Conservation (phyloP, 2,888 invertebrate genomes). For the Drosophila gaucha region DNA sequence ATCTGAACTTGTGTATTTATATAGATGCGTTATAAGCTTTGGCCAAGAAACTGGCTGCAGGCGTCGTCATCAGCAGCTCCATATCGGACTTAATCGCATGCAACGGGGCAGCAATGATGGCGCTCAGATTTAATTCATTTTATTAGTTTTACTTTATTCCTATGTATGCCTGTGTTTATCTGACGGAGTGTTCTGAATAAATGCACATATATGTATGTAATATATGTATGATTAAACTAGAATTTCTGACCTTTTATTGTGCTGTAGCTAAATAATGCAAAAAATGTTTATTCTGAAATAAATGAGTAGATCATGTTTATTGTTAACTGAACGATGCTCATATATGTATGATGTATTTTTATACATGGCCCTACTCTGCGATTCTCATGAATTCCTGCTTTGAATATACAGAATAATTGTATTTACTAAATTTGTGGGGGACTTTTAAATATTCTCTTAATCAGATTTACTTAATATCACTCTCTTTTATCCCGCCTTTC, state of each 20-base stretch:
- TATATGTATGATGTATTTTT: too few species aligned
- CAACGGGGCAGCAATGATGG: background rate
- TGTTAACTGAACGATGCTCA: too few species aligned
- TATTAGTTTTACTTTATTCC: conserved; percentile 42
- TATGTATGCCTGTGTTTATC: conserved; percentile 55
- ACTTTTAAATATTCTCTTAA: too few species aligned
- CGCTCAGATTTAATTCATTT: conserved; percentile 30
- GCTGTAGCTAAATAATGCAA: too few species aligned
- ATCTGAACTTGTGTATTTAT: conserved; percentile 34
- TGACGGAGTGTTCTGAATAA: conserved; percentile 66
- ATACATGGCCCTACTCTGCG: too few species aligned
- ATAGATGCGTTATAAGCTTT: conserved; percentile 65
- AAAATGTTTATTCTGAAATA: too few species aligned
- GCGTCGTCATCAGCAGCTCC: conserved; percentile 9
- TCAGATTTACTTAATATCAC: too few species aligned
- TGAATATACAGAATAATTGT: too few species aligned
- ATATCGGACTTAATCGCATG: conserved; percentile 4
- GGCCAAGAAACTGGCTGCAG: conserved; percentile 13
- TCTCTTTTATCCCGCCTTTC: too few species aligned
- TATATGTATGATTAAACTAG: conserved; percentile 63
- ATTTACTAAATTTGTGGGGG: too few species aligned
- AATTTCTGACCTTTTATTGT: background rate
- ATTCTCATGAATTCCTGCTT: too few species aligned
- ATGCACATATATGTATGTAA: conserved; percentile 77
- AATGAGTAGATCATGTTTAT: too few species aligned